Evolutionary conservation across 2,888 invertebrate species (phyloP).

Genomic region (Epinotia demarniana): DNA sequence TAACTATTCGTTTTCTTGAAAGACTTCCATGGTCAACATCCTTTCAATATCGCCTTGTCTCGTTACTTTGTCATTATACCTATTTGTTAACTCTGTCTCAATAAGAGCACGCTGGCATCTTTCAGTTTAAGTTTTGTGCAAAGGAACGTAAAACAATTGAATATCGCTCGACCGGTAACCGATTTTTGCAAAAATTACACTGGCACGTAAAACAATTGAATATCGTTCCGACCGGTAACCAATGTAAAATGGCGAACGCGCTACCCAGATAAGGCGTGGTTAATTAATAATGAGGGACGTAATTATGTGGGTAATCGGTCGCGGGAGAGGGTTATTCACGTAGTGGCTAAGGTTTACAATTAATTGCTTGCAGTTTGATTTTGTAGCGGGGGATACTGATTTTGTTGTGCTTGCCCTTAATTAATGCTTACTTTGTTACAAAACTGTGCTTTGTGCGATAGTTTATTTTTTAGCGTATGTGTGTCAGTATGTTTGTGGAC

Average conservation of each 20-base stretch:
- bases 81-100: no score
- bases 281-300: constrained; percentile 2
- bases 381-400: neutral
- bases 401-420: neutral
- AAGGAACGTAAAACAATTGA: constrained; percentile 1
- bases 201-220: constrained; percentile 1
- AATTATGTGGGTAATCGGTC: constrained; percentile 2
- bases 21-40: no score
- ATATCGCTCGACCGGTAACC: no score
- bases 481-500: no score
- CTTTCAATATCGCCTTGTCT: no score
- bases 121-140: no score
- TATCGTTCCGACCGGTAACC: neutral
- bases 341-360: constrained; percentile 2
- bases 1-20: no score
- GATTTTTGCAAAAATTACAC: neutral
- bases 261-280: neutral
- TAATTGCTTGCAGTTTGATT: neutral
- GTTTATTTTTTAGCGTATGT: no score
- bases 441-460: no score
- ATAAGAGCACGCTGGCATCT: no score
- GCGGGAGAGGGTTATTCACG: neutral
- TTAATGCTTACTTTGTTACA: neutral
- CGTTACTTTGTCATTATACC: no score
- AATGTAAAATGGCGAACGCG: neutral